Percentiles rank a stretch among this genome's conserved stretches.
These are phyloP conservation scores for Himalopsyche japonica DNA, from an alignment of 2,888 invertebrate species.

Conservation along the genomic window DNA sequence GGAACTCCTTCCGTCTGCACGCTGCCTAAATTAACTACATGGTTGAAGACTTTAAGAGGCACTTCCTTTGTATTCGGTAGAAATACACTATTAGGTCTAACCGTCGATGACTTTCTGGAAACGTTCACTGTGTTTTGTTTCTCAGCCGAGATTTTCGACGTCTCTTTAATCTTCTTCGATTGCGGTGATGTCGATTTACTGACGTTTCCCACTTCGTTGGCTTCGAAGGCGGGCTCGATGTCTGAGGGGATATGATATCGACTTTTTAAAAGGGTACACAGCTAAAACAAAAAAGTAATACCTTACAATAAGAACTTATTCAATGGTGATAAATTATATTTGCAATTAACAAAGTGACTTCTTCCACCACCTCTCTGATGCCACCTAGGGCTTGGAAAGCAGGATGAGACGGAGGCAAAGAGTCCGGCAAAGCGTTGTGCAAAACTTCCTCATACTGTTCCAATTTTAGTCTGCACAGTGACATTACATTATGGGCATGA, in stretches of 20 bases:
- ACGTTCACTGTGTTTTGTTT: background rate
- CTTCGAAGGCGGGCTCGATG: slow-evolving; percentile 51
- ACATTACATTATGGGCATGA: slow-evolving; percentile 32
- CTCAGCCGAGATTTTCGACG: background rate
- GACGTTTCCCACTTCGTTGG: slow-evolving; percentile 46
- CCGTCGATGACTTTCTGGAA: background rate
- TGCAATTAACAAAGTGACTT: background rate
- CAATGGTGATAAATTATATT: background rate
- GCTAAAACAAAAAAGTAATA: slow-evolving; percentile 12
- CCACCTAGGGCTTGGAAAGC: slow-evolving; percentile 29
- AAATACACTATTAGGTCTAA: background rate
- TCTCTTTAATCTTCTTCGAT: background rate
- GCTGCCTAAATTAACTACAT: slow-evolving; percentile 17
- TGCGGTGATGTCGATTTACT: background rate
- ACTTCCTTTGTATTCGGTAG: slow-evolving; percentile 21
- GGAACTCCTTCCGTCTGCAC: slow-evolving; percentile 23
- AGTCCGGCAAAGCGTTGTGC: slow-evolving; percentile 13
- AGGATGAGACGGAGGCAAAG: slow-evolving; percentile 23
- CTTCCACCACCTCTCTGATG: slow-evolving; percentile 30
- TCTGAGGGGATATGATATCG: slow-evolving; percentile 18
- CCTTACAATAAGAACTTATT: background rate
- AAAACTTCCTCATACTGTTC: slow-evolving; percentile 29
- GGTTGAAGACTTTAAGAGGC: slow-evolving; percentile 22
- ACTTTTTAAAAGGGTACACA: slow-evolving; percentile 27
- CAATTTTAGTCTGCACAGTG: slow-evolving; percentile 26